Evolutionary conservation across 2,113 vertebrate genomes (phyloP).

Genomic region (Eptesicus fuscus): DNA sequence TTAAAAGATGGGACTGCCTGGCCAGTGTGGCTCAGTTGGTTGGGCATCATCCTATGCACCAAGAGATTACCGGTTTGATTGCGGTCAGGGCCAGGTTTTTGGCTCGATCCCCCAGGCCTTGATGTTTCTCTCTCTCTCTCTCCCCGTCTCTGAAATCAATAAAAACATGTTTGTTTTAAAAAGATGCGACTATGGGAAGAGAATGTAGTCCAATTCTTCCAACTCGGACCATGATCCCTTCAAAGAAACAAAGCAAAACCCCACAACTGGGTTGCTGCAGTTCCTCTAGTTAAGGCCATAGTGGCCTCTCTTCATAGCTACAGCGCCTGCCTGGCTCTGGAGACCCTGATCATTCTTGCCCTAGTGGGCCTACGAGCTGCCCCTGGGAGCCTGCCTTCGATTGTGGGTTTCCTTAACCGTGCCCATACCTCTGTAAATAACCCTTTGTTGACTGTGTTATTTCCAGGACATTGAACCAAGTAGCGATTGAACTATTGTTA

Average conservation of each 20-base stretch:
- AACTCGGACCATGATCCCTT: not conserved
- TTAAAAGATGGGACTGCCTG: not conserved
- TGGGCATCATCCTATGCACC: too few species aligned
- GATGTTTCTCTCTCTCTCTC: too few species aligned
- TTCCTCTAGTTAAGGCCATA: not conserved
- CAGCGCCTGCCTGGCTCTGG: not conserved
- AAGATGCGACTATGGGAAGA: not conserved
- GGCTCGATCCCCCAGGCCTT: too few species aligned
- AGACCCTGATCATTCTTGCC: not conserved
- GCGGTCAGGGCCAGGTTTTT: too few species aligned
- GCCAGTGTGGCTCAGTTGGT: too few species aligned
- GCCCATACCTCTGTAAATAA: not conserved
- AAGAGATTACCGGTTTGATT: too few species aligned
- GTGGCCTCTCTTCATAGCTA: not conserved
- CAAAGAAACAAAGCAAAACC: not conserved
- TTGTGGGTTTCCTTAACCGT: not conserved
- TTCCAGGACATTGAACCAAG: not conserved
- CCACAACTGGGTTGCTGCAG: not conserved
- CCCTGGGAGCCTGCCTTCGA: not conserved
- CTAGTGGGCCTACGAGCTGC: not conserved
- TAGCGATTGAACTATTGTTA: not conserved
- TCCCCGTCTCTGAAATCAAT: too few species aligned
- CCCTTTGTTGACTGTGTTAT: not conserved
- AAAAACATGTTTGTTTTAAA: not conserved
- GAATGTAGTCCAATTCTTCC: not conserved